phyloP scores from a whole-genome alignment of 1,140 invertebrate genomes.

The Aplysia californica region DNA sequence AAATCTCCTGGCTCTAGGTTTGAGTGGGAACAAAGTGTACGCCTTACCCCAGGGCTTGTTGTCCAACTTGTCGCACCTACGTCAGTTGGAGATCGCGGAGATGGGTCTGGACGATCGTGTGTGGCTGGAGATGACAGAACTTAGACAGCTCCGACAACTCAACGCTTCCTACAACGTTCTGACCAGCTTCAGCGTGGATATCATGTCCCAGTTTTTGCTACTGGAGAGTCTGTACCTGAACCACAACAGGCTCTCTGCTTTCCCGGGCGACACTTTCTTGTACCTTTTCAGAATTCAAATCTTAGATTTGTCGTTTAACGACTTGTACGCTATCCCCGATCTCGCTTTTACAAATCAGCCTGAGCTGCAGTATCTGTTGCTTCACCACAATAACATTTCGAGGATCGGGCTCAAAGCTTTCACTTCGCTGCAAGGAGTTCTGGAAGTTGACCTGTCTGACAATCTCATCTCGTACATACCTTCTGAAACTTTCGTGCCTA shows the following conservation, averaged over 20 bases:
- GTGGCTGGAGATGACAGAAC: constrained; percentile 24
- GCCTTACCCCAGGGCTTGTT: constrained; percentile 15
- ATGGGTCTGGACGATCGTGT: constrained; percentile 32
- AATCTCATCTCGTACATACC: constrained; percentile 25
- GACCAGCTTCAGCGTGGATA: constrained; percentile 2
- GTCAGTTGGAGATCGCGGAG: constrained; percentile 24
- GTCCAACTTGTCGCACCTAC: constrained; percentile 1
- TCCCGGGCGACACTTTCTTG: constrained; percentile 29
- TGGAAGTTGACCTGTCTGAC: constrained; percentile 18
- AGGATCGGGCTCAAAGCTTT: constrained; percentile 22
- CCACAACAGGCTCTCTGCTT: constrained; percentile 23
- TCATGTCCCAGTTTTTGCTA: constrained; percentile 26
- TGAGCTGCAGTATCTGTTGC: constrained; percentile 17
- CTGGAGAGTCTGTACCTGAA: constrained; percentile 24
- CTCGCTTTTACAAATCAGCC: constrained; percentile 26
- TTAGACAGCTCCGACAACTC: constrained; percentile 13
- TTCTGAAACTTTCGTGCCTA: too few relatives aligned
- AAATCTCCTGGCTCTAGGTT: constrained; percentile 21
- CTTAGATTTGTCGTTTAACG: constrained; percentile 36
- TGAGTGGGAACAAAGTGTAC: constrained; percentile 25
- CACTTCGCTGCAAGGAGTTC: constrained; percentile 5
- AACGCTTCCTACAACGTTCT: constrained; percentile 28
- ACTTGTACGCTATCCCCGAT: constrained; percentile 17
- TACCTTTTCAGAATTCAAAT: constrained; percentile 18
- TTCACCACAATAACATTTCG: constrained; percentile 6